phyloP scores from a whole-genome alignment of 2,797 vertebrate species.

The Gila robusta region DNA sequence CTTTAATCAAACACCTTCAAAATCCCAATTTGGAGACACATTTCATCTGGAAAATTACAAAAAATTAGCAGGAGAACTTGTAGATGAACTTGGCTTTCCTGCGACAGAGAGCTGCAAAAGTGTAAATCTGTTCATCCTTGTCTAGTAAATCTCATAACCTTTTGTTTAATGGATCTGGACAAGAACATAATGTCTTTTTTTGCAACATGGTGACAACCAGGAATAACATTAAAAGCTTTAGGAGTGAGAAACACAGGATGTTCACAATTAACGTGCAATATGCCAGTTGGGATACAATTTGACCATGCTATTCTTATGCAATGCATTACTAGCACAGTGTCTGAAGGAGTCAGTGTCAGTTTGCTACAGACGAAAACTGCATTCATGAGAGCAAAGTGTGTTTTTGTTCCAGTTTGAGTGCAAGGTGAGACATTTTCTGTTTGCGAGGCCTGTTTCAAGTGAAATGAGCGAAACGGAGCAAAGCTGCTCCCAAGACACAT shows the following conservation, averaged over 20 bases:
- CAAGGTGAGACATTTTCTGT: conserved; percentile 2
- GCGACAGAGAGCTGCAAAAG: neutral
- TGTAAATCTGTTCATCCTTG: neutral
- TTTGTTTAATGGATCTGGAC: neutral
- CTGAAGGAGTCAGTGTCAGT: neutral
- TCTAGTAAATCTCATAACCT: neutral
- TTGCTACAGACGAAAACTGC: neutral
- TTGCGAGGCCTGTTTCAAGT: neutral
- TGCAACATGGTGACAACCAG: neutral
- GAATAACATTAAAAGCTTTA: neutral
- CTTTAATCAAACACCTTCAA: neutral
- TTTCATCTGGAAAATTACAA: neutral
- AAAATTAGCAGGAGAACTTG: neutral
- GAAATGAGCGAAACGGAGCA: neutral
- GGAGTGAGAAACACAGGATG: neutral
- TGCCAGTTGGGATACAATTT: neutral
- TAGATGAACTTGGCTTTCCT: neutral
- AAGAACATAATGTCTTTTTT: neutral
- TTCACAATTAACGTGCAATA: neutral
- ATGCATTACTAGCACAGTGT: neutral
- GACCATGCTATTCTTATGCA: neutral
- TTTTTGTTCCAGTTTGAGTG: neutral
- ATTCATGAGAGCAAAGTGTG: neutral
- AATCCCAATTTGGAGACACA: neutral
- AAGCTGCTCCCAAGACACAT: conserved; percentile 10